Conservation (phyloP, 2,113 vertebrate species). For the Gasterosteus aculeatus region DNA sequence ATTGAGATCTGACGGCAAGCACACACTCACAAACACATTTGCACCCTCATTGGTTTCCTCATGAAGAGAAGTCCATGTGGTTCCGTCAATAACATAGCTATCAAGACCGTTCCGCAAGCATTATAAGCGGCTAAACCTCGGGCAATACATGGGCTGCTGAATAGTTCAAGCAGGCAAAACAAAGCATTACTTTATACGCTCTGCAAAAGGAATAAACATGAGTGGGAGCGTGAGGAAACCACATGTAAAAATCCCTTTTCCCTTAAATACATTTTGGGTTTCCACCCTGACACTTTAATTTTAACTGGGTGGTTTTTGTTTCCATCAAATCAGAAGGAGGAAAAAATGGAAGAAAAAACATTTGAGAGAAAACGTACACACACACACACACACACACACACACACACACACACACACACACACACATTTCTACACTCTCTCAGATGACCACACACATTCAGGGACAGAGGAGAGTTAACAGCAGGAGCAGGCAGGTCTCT, state of each 20-base stretch:
- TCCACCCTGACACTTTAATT: constrained; percentile 66
- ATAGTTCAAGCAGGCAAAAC: constrained; percentile 73
- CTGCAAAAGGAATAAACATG: constrained; percentile 74
- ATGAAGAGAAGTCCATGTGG: constrained; percentile 66
- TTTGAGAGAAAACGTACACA: constrained; percentile 42
- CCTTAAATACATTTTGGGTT: constrained; percentile 69
- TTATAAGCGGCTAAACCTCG: constrained; percentile 65
- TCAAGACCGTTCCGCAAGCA: constrained; percentile 49
- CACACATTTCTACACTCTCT: constrained; percentile 43
- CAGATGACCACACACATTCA: constrained; percentile 58
- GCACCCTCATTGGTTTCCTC: constrained; percentile 15
- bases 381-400: constrained; percentile 50
- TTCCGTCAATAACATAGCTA: constrained; percentile 67
- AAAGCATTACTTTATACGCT: constrained; percentile 61
- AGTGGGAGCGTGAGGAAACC: constrained; percentile 50
- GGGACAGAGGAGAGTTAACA: constrained; percentile 69
- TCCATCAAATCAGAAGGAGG: constrained; percentile 53
- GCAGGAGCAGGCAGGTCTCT: constrained; percentile 66
- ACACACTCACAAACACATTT: constrained; percentile 1
- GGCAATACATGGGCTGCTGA: constrained; percentile 73
- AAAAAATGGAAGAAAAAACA: constrained; percentile 13
- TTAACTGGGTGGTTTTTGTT: constrained; percentile 67
- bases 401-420: constrained; percentile 46
- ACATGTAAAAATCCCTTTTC: constrained; percentile 69
- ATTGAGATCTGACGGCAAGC: constrained; percentile 48